Conservation (phyloP, 2,888 invertebrate genomes). For the Philhelius pedissequus region DNA sequence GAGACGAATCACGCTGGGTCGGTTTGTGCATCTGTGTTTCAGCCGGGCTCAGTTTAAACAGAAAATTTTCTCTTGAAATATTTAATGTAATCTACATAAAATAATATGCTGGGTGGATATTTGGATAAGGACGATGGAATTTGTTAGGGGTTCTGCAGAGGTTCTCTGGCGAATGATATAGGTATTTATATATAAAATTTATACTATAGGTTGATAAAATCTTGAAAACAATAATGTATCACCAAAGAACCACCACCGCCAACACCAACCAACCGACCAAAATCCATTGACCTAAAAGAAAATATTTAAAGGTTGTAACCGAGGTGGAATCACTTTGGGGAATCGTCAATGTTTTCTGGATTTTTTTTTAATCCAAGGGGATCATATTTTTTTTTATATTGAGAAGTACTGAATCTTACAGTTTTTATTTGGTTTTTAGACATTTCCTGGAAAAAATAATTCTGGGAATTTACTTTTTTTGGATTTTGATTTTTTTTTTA, state of each 20-base stretch:
- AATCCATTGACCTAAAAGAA: background rate
- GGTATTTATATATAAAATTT: background rate
- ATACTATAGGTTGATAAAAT: background rate
- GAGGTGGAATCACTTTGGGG: background rate
- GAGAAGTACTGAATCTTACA: too few relatives aligned
- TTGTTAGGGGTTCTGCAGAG: background rate
- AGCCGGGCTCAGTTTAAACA: background rate
- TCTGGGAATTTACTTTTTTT: too few relatives aligned
- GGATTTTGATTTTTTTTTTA: too few relatives aligned
- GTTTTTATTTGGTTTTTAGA: too few relatives aligned
- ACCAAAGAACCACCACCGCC: background rate
- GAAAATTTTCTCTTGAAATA: constrained; percentile 47
- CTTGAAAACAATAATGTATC: background rate
- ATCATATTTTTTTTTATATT: too few relatives aligned
- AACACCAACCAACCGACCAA: too few relatives aligned
- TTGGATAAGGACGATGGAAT: background rate
- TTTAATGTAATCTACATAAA: constrained; percentile 63
- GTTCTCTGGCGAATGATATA: background rate
- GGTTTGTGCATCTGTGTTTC: constrained; percentile 21
- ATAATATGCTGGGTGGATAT: constrained; percentile 46
- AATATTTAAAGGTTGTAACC: background rate
- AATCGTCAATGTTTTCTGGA: too few relatives aligned
- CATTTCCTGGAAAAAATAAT: too few relatives aligned
- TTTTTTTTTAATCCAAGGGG: background rate
- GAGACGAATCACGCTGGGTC: constrained; percentile 27